A percentile compares a stretch with the other conserved stretches of the same genome.
Conservation (phyloP, 2,797 vertebrate genomes). For the Sebastiscus albofasciatus region DNA sequence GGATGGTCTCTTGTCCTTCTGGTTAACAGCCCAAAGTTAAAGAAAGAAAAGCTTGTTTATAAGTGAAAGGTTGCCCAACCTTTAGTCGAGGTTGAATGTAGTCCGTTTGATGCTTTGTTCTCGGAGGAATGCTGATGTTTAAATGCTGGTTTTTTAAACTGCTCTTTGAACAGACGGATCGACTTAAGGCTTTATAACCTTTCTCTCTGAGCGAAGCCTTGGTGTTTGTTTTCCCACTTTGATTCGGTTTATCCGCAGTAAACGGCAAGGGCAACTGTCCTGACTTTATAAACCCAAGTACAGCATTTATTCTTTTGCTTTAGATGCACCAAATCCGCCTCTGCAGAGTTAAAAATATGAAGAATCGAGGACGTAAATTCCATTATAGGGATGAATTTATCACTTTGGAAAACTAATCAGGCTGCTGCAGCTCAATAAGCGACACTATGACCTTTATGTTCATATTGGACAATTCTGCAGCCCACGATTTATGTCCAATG, state of each 20-base stretch:
- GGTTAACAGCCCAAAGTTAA: background rate
- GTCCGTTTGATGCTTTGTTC: conserved; percentile 19
- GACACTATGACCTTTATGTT: background rate
- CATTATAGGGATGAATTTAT: background rate
- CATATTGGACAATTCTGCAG: background rate
- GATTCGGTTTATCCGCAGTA: background rate
- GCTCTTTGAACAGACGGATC: conserved; percentile 22
- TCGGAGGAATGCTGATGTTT: background rate
- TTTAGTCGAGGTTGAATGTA: background rate
- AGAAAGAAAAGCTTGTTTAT: background rate
- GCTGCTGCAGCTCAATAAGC: background rate
- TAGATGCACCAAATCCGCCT: background rate
- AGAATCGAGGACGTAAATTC: background rate
- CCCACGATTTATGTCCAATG: background rate
- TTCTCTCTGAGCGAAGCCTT: background rate
- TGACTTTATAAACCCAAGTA: background rate
- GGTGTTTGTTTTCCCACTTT: conserved; percentile 4
- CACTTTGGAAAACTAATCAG: background rate
- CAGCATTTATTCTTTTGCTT: background rate
- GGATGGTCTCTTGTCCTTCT: background rate
- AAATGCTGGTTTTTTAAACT: background rate
- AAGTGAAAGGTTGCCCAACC: background rate
- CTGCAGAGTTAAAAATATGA: background rate
- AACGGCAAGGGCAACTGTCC: background rate
- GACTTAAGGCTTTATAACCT: background rate